A percentile compares a stretch with the other conserved stretches of the same genome.
These are phyloP conservation scores for Podargus strigoides DNA, from an alignment of 2,797 vertebrate genomes.

Conservation along the genomic window DNA sequence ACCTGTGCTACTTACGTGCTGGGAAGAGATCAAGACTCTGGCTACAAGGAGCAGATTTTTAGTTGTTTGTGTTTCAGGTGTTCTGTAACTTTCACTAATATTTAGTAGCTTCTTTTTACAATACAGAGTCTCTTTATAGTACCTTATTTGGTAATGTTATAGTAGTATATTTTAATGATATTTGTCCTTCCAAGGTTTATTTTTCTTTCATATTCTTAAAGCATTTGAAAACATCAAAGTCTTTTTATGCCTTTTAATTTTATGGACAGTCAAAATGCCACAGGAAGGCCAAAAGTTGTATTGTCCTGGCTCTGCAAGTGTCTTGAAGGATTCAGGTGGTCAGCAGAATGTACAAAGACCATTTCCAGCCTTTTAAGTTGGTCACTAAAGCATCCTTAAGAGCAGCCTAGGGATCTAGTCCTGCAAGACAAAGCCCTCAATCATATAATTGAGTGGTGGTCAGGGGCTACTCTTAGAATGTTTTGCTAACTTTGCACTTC, in stretches of 20 bases:
- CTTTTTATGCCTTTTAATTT: neutral
- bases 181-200: neutral
- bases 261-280: neutral
- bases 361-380: neutral
- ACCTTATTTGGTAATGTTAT: too few relatives aligned
- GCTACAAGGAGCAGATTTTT: neutral
- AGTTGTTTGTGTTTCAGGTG: neutral
- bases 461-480: neutral
- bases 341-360: neutral
- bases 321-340: neutral
- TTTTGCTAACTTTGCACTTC: neutral
- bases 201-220: neutral
- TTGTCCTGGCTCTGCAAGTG: neutral
- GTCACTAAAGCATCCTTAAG: neutral
- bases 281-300: neutral
- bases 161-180: too few relatives aligned
- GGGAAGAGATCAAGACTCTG: neutral
- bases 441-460: neutral
- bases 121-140: too few relatives aligned
- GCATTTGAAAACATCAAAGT: neutral
- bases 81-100: neutral
- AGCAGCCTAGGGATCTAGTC: neutral
- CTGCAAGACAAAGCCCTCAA: neutral
- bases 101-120: neutral
- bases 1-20: neutral